Evolutionary conservation across 2,797 vertebrate species (phyloP).

Genomic region (Pygocentrus nattereri): DNA sequence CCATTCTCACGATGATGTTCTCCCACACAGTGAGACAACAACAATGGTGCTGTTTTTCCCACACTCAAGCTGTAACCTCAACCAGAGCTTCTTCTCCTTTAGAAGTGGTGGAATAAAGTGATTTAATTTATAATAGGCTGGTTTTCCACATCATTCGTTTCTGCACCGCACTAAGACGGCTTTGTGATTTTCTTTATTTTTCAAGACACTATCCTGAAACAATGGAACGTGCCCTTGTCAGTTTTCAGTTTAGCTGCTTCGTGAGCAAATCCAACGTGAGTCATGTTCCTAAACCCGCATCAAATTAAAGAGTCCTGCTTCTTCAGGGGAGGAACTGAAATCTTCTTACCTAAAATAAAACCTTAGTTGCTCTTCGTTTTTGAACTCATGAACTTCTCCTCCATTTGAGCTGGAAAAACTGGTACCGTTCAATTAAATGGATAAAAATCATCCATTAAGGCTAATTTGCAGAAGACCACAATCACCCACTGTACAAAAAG

Average conservation of each 20-base stretch:
- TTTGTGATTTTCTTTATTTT: background rate
- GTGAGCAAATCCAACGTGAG: background rate
- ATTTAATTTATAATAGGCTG: slow-evolving; percentile 9
- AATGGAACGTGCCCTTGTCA: background rate
- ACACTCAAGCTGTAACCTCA: background rate
- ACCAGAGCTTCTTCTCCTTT: background rate
- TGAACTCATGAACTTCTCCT: background rate
- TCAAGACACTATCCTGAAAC: background rate
- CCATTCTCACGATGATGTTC: background rate
- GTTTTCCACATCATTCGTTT: background rate
- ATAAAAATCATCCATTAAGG: slow-evolving; percentile 43
- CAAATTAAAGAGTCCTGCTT: slow-evolving; percentile 2
- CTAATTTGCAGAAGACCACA: slow-evolving; percentile 33
- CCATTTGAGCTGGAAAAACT: background rate
- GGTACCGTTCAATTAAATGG: slow-evolving; percentile 33
- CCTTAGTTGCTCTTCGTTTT: background rate
- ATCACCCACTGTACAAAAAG: slow-evolving; percentile 32
- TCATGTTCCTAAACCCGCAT: slow-evolving; percentile 1
- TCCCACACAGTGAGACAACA: slow-evolving; percentile 10
- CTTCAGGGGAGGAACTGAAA: background rate
- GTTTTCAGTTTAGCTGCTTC: background rate
- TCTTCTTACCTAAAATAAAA: slow-evolving; percentile 16
- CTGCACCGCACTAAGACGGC: background rate
- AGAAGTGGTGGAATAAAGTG: background rate
- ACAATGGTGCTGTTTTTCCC: background rate